These are phyloP conservation scores for Ornithoptera priamus DNA, from an alignment of 2,888 invertebrate genomes.

Conservation along the genomic window DNA sequence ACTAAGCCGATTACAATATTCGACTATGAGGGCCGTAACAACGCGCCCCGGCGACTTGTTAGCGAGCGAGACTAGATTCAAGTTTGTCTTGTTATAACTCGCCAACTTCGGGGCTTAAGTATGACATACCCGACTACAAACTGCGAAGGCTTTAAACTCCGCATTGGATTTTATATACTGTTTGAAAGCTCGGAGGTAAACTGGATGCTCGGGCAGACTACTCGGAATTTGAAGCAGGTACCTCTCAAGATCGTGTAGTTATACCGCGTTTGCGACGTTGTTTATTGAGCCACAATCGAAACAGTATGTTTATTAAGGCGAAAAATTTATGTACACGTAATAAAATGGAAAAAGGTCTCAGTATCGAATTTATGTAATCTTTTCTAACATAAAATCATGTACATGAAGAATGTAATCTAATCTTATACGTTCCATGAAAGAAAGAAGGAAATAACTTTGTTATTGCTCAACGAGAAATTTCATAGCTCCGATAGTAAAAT, in stretches of 20 bases:
- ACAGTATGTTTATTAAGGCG: slow-evolving; percentile 11
- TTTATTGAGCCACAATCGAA: slow-evolving; percentile 19
- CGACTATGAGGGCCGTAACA: slow-evolving; percentile 46
- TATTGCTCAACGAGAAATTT: slow-evolving; percentile 7
- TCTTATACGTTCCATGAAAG: not conserved
- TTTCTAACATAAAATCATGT: slow-evolving; percentile 3
- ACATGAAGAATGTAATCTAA: not conserved
- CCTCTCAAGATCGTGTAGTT: slow-evolving; percentile 14
- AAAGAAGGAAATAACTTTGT: slow-evolving; percentile 5
- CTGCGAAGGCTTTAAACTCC: slow-evolving; percentile 39
- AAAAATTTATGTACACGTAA: not conserved
- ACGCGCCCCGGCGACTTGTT: slow-evolving; percentile 52
- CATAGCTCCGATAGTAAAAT: slow-evolving; percentile 15
- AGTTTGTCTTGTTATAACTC: slow-evolving; percentile 67
- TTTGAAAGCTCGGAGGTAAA: slow-evolving; percentile 26
- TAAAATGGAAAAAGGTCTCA: not conserved
- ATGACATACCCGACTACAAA: slow-evolving; percentile 45
- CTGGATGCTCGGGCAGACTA: slow-evolving; percentile 23
- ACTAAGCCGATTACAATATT: slow-evolving; percentile 65
- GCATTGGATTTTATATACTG: slow-evolving; percentile 38
- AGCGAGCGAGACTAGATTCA: slow-evolving; percentile 50
- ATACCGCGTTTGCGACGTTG: slow-evolving; percentile 11
- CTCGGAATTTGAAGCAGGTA: slow-evolving; percentile 27
- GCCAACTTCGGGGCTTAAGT: slow-evolving; percentile 37
- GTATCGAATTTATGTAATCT: not conserved